Base-by-base conservation (phyloP, 1,140 invertebrate genomes). In the Drosophila takahashii region DNA sequence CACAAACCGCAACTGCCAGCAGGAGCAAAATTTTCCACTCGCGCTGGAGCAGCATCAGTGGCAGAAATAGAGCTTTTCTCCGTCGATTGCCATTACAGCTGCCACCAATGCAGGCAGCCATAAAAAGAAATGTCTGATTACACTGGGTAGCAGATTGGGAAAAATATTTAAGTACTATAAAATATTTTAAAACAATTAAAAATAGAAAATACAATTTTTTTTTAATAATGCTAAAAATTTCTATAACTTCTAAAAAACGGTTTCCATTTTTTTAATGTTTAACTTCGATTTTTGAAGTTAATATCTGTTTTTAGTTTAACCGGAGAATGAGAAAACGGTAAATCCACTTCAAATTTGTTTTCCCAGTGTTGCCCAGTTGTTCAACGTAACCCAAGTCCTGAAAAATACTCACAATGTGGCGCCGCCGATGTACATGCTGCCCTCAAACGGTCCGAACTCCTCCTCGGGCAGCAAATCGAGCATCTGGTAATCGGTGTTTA, bases 401-500 rank as follows among this genome's bases (percentile, higher is more conserved):
- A 27, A 58, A 69, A 16, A 69, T 80, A 93, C 95, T 95, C 93
- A 97, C 96, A 95, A 95, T 60, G 97, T 97, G 45, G 97, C 96
- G 47, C 97, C 97, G 27, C 97, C 97, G 79, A 98, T 97, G 78
- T 97, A 98, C 95, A 98, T 97, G 52, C 96, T 97, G 4, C 97
- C 97, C 93, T 98, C 97, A 92, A 98, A 98, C 0, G 96, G 96
- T 7, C 96, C 97, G 90, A 98, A 98, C 80, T 97, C 96, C 85
- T 98, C 96, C 90, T 97, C 96, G 15, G 96, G 94, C 58, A 96
- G 92, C 39, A 98, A 92, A 93, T 98, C 96, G 3, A 97, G 95
- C 96, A 98, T 97, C 93, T 96, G 94, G 77, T 95, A 96, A 79
- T 98, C 96, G 32, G 95, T 96, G 90, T 98, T 98, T 56, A 98